Percentiles rank a stretch among this genome's conserved stretches.
Conservation (phyloP, 2,888 invertebrate species). For the Mythimna loreyi region DNA sequence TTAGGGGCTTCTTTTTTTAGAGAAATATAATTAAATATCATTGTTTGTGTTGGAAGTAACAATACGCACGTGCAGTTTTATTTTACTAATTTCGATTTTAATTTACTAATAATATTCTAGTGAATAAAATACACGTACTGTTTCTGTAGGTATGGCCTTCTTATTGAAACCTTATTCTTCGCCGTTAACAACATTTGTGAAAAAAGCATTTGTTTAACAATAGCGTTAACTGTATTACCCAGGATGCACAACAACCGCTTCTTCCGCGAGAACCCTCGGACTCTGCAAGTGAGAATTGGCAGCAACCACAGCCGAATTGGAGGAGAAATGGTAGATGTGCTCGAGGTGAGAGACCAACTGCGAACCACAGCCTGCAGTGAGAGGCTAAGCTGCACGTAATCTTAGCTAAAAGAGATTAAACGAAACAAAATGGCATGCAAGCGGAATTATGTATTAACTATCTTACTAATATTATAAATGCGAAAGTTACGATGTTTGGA, state of each 20-base stretch:
- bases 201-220: not conserved
- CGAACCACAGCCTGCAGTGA: not conserved
- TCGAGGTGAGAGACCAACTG: conserved; percentile 74
- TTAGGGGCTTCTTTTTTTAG: not conserved
- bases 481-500: no score
- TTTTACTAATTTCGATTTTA: no score
- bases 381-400: not conserved
- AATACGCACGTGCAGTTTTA: no score
- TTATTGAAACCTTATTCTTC: not conserved
- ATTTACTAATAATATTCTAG: no score
- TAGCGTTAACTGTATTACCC: not conserved
- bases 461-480: no score
- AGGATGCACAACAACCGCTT: conserved; percentile 87
- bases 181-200: not conserved
- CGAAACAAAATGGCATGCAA: not conserved
- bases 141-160: not conserved
- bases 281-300: conserved; percentile 80
- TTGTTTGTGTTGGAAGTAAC: not conserved
- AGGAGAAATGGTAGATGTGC: conserved; percentile 80
- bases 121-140: not conserved
- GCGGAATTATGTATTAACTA: not conserved
- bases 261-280: conserved; percentile 84
- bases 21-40: not conserved
- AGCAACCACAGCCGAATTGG: conserved; percentile 87
- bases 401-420: not conserved